Evolutionary conservation across 2,797 vertebrate genomes (phyloP).

Genomic region (Diplodus puntazzo): DNA sequence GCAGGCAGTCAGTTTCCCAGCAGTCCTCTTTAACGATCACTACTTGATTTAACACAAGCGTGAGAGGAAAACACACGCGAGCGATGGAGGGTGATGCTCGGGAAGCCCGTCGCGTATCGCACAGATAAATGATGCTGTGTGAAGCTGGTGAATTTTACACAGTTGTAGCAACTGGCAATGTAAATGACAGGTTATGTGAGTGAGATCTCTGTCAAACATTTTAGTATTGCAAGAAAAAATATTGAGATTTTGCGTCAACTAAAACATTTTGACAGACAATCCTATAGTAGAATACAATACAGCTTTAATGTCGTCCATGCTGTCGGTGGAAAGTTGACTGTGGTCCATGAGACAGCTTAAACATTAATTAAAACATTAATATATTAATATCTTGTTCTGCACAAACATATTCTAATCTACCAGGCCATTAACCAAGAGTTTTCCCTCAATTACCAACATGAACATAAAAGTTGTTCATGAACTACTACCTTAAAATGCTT

Average conservation of each 20-base stretch:
- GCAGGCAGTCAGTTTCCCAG: slow-evolving; percentile 41
- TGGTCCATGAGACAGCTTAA: neutral
- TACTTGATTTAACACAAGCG: slow-evolving; percentile 22
- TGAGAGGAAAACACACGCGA: slow-evolving; percentile 23
- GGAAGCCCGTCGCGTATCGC: neutral
- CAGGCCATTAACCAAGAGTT: too few relatives aligned
- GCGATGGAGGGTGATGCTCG: neutral
- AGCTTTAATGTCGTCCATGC: neutral
- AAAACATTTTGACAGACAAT: neutral
- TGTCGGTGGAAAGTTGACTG: neutral
- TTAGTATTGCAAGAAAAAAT: too few relatives aligned
- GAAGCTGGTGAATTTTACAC: slow-evolving; percentile 8
- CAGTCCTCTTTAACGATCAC: slow-evolving; percentile 30
- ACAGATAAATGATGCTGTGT: slow-evolving; percentile 10
- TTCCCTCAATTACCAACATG: too few relatives aligned
- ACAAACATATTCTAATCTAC: too few relatives aligned
- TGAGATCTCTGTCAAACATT: neutral
- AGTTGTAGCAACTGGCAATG: slow-evolving; percentile 6
- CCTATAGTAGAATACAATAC: neutral
- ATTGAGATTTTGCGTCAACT: too few relatives aligned
- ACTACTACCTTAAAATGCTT: too few relatives aligned
- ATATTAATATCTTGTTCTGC: too few relatives aligned
- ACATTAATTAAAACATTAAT: neutral
- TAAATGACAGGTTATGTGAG: neutral
- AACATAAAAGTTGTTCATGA: too few relatives aligned